Base-by-base conservation (phyloP, 1,140 invertebrate species). In the Vollenhovia emeryi region DNA sequence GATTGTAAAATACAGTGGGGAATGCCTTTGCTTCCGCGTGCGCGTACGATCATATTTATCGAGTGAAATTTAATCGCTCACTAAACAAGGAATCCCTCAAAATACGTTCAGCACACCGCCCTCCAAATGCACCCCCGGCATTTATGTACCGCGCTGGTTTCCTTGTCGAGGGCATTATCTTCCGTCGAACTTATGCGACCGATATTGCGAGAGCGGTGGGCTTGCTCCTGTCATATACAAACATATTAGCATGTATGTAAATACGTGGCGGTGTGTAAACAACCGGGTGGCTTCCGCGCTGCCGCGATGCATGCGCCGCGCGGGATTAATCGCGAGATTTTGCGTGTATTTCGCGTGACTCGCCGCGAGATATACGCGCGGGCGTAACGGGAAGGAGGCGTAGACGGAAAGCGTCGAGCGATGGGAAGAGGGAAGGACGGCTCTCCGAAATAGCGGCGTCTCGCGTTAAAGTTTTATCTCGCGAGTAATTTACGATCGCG, bases 381-480 rank as follows among this genome's bases (percentile, higher is more conserved):
- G 75, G n/a, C 21, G 11, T 27, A 40, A n/a, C n/a, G n/a, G n/a
- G n/a, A n/a, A n/a, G n/a, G n/a, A n/a, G n/a, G n/a, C n/a, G n/a
- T n/a, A n/a, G n/a, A n/a, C 13, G 69, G 24, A 21, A n/a, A n/a
- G n/a, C n/a, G n/a, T n/a, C 27, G n/a, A 57, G 15, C 40, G 27
- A 57, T 21, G 4, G 76, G 52, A 36, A 43, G 48, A 21, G 43
- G 36, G 5, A 36, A 24, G 18, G 9, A 60, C 69, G 43, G 59
- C n/a, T 27, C 33, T 27, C 33, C 24, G 18, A 62, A 76, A 76
- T 43, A 60, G 33, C 48, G 45, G 30, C 33, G 50, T 71, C 24
- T 21, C 36, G 64, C 66, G 78, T 57, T 57, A 82, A 82, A 82
- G 66, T 82, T 71, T 80, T 82, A 82, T 82, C 78, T 80, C 50